Percentiles rank a stretch among this genome's conserved stretches.
phyloP scores from a whole-genome alignment of 1,140 invertebrate species.

The Ostrea denselamellosa region DNA sequence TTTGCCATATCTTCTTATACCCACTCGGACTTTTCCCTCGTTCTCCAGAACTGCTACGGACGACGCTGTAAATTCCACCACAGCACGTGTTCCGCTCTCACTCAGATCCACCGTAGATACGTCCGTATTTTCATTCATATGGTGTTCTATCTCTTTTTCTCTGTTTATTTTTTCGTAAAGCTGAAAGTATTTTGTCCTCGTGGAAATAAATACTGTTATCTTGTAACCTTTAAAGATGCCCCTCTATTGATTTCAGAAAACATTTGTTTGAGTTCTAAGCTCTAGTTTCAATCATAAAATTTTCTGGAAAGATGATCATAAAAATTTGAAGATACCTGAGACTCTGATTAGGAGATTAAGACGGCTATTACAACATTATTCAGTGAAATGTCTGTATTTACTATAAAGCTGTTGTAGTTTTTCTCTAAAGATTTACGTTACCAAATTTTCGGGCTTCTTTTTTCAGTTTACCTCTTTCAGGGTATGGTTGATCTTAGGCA shows the following conservation, averaged over 20 bases:
- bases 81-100: constrained; percentile 77
- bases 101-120: constrained; percentile 58
- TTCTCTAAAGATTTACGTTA: too few species aligned
- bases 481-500: constrained; percentile 62
- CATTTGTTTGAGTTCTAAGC: too few species aligned
- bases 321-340: too few species aligned
- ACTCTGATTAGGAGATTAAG: too few species aligned
- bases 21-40: constrained; percentile 82
- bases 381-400: too few species aligned
- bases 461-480: constrained; percentile 62
- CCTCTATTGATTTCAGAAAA: too few species aligned
- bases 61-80: constrained; percentile 83
- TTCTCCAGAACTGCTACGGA: constrained; percentile 83
- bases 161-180: constrained; percentile 48
- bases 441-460: too few species aligned
- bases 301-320: not conserved
- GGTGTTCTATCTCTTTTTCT: not conserved
- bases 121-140: constrained; percentile 11
- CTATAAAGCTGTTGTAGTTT: too few species aligned
- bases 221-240: too few species aligned
- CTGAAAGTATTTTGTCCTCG: constrained; percentile 44
- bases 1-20: constrained; percentile 82
- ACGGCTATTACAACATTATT: too few species aligned
- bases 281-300: not conserved
- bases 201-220: not conserved